Evolutionary conservation across 2,797 vertebrate genomes (phyloP).

Genomic region (Florisuga fusca): DNA sequence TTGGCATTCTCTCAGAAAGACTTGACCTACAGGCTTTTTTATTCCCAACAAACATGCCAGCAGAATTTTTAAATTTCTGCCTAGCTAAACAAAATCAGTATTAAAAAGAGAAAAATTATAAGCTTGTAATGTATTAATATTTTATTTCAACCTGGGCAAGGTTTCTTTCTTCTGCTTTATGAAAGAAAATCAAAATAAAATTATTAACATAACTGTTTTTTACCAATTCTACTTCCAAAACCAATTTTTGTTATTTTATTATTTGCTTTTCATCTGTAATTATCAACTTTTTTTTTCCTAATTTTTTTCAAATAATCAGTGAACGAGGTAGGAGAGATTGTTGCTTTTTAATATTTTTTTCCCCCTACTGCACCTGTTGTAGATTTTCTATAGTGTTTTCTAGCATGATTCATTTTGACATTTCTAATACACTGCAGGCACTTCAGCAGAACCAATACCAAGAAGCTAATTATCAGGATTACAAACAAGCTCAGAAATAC

Average conservation of each 20-base stretch:
- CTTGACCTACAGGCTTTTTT: conserved; percentile 80
- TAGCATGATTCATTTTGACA: conserved; percentile 40
- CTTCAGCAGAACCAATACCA: conserved; percentile 33
- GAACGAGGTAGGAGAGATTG: not conserved
- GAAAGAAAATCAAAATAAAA: not conserved
- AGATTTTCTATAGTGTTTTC: conserved; percentile 25
- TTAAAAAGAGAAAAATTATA: conserved; percentile 56
- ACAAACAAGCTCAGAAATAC: conserved; percentile 22
- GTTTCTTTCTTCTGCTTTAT: conserved; percentile 43
- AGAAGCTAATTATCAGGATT: conserved; percentile 54
- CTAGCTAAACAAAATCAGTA: conserved; percentile 68
- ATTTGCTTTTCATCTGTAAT: not conserved
- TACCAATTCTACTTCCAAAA: not conserved
- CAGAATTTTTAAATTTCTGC: conserved; percentile 73
- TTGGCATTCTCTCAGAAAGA: conserved; percentile 92
- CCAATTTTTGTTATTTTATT: not conserved
- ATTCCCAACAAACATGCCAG: conserved; percentile 76
- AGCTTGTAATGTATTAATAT: conserved; percentile 54
- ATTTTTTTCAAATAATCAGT: not conserved
- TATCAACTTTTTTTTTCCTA: not conserved
- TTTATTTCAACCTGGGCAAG: conserved; percentile 55
- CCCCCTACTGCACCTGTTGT: not conserved
- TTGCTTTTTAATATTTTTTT: not conserved
- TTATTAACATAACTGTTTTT: not conserved
- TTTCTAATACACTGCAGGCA: conserved; percentile 26